Evolutionary conservation across 2,888 invertebrate species (phyloP), one percentile per base, ranked within the genome.

Genomic region (Leptarthrus brevirostris): DNA sequence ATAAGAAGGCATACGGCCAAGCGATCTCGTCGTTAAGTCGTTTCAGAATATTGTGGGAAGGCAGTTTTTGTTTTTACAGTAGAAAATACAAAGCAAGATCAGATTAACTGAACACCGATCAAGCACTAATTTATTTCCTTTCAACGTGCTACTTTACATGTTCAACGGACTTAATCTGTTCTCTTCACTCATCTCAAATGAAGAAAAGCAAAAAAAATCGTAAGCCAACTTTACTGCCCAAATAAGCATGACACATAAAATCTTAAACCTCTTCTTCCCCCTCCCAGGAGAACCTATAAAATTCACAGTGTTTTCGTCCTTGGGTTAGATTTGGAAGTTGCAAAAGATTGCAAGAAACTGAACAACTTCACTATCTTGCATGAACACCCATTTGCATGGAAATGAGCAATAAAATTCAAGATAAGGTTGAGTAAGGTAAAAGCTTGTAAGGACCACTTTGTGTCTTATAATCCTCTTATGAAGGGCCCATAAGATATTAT

Each of bases 371-470:
- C 12, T 40, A 40, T 40, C 40, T 40, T 8, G 40, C n/a, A 40
- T n/a, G n/a, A 40, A 12, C n/a, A 40, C 5, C 36, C 12, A 58
- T 58, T 58, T 58, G 58, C 34, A 58, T 58, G 36, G 36, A 36
- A 58, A 58, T 58, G 34, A 36, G 36, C 58, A 58, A 58, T 36
- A 58, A 49, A 20, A 22, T 3, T 8, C 18, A 18, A 36, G 26
- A 36, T 36, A 36, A 58, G 18, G 58, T 34, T 58, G 36, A 58
- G 26, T 58, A 58, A 58, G 58, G 36, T 20, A 18, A 34, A 36
- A 20, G 36, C 36, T 36, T 5, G 26, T 36, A 58, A 58, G 20
- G 20, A 36, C 36, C 16, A 40, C 8, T 6, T n/a, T 6, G 40
- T n/a, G n/a, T 2, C 40, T 40, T 40, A 20, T 36, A 58, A 58